Evolutionary conservation across 1,140 invertebrate genomes (phyloP), one percentile per base, ranked within the genome.

Genomic region (Sitophilus oryzae): DNA sequence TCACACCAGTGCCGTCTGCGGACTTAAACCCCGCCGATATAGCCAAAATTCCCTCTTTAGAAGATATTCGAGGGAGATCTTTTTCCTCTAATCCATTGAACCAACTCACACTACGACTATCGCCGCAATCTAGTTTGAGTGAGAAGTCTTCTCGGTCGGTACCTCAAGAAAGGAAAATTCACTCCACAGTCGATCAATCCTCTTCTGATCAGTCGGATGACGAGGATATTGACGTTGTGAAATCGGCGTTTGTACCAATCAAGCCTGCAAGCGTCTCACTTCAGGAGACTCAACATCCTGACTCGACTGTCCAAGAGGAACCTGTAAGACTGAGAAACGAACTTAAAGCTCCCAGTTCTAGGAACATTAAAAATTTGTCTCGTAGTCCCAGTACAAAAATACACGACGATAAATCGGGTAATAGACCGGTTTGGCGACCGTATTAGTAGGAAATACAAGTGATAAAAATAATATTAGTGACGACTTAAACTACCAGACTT

Each of bases 391-490:
- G 71, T 34, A 64, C n/a, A n/a, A 79, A 9, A 85, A 82, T 0
- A 59, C 66, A 15, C 76, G 22, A 64, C 77, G 3, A 72, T n/a
- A n/a, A n/a, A n/a, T n/a, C n/a, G n/a, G n/a, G n/a, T n/a, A n/a
- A 80, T 14, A 85, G 86, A 73, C 77, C 80, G 11, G 84, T 88
- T 9, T 88, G 86, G 86, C 76, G 84, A 63, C 86, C 85, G 11
- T 88, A 88, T 73, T 88, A 50, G 36, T 21, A 40, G 15, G 14
- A n/a, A n/a, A n/a, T n/a, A n/a, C n/a, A n/a, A n/a, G n/a, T n/a
- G n/a, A n/a, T n/a, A n/a, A n/a, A n/a, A n/a, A n/a, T n/a, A n/a
- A n/a, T n/a, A n/a, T n/a, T n/a, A n/a, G n/a, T n/a, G n/a, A n/a
- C n/a, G n/a, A n/a, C n/a, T n/a, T n/a, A n/a, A n/a, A n/a, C n/a